Evolutionary conservation across 2,888 invertebrate species (phyloP), one percentile per base, ranked within the genome.

Genomic region (Trachelus iudaicus): DNA sequence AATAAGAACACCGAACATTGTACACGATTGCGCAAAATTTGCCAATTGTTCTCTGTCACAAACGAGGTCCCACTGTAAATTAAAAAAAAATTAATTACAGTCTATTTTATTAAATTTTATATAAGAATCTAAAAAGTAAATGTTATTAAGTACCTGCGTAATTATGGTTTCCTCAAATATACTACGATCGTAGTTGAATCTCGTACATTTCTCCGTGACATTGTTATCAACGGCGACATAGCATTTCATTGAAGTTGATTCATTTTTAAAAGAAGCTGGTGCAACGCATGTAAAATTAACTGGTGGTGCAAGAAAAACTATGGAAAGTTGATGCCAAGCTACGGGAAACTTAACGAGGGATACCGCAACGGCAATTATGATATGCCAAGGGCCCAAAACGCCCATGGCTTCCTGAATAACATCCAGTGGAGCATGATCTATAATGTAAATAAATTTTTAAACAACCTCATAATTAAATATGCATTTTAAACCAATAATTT

Each of bases 81-180:
- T n/a, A n/a, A 78, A 79, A 69, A 34, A 75, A 33, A 74, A 80
- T 78, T 2, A 56, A 23, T 6, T 15, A 69, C 31, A 79, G 74
- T n/a, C 23, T 56, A 56, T 56, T 2, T 56, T 34, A 15, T 71
- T n/a, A 9, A 34, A 31, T 34, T 31, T 71, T 31, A 34, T 71
- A 31, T 0, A 31, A 71, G 33, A 71, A 31, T 71, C 11, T 3
- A 33, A 69, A 6, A 15, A 69, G 23, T 71, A 23, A 11, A 71
- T 23, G 13, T 31, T 33, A 71, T 78, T 79, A 80, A 56, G 23
- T 56, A 92, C 92, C 91, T 92, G 94, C 1, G 95, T 94, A 56
- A 93, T 93, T 69, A 96, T 95, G 13, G 94, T 95, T 73, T 94
- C 93, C 69, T 88, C 91, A 87, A 95, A 95, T 69, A 93, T 86